Percentiles rank a stretch among this genome's conserved stretches.
Conservation (phyloP, 1,140 invertebrate species). For the Pissodes strobi region DNA sequence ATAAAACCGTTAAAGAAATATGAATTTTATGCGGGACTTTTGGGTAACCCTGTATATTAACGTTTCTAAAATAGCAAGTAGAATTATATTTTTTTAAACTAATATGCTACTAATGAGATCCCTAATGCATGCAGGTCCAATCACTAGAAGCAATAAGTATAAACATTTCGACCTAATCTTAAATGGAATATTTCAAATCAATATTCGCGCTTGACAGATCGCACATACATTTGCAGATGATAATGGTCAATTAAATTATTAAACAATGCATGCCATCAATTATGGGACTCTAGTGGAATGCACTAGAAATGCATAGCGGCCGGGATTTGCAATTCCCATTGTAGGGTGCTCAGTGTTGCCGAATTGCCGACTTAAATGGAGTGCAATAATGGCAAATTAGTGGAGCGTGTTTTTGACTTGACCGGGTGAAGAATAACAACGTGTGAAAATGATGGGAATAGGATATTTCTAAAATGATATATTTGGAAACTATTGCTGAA, state of each 20-base stretch:
- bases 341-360: conserved; percentile 4
- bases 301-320: conserved; percentile 22
- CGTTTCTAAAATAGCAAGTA: too few relatives aligned
- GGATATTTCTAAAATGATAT: too few relatives aligned
- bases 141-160: too few relatives aligned
- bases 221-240: conserved; percentile 10
- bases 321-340: conserved; percentile 20
- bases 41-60: too few relatives aligned
- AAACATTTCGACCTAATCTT: background rate
- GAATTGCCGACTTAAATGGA: conserved; percentile 14
- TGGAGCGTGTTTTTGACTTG: background rate
- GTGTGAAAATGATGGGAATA: too few relatives aligned
- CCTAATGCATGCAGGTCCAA: too few relatives aligned
- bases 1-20: too few relatives aligned
- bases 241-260: conserved; percentile 25
- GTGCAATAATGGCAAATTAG: background rate
- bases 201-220: background rate
- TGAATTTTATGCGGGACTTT: too few relatives aligned
- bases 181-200: background rate
- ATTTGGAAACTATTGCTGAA: too few relatives aligned
- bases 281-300: conserved; percentile 13
- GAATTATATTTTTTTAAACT: too few relatives aligned
- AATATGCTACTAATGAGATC: too few relatives aligned
- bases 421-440: too few relatives aligned
- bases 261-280: conserved; percentile 20